Evolutionary conservation across 2,113 vertebrate species (phyloP), one percentile per base, ranked within the genome.

Genomic region (Herpailurus yagouaroundi): DNA sequence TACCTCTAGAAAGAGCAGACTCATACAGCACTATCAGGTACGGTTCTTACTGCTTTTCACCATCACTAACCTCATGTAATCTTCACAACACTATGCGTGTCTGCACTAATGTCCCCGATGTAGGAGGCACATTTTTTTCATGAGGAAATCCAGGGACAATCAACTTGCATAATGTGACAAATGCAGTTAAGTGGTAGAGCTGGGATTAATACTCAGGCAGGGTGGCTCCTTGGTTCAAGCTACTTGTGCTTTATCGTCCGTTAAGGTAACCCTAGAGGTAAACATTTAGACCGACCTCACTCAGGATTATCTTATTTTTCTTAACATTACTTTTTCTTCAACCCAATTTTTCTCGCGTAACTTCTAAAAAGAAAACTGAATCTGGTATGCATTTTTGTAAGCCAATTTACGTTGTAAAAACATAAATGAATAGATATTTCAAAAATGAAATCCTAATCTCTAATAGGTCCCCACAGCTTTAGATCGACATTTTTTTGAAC

Each of bases 331-430:
- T 57, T 95, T 89, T 88, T 52, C 55, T 93, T 77, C 55, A 89
- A 90, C 55, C 38, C 55, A 63, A 19, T 76, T 84, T 81, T 63
- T 45, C 31, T 27, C 3, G 0, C 48, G 41, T 38, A 91, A 41
- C 80, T 84, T 95, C 27, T 77, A 83, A 60, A 94, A 89, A 91
- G 21, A 96, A 97, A 95, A 27, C 1, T 33, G 3, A 25, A 63
- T 52, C 27, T 12, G 12, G 14, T 41, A 11, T 52, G 45, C 36
- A 63, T 73, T 95, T 87, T 38, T 68, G 4, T 68, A 92, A 63
- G 27, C 66, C 27, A 90, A 93, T n/a, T 86, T 66, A 64, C 12
- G 16, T 19, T 36, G 64, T n/a, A 71, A 84, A 85, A 25, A 71
- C 3, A 38, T 2, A 91, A 6, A 55, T 33, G 33, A 21, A 19